These are phyloP conservation scores for Neuroterus valhalla DNA, from an alignment of 1,140 invertebrate species.

Conservation along the genomic window DNA sequence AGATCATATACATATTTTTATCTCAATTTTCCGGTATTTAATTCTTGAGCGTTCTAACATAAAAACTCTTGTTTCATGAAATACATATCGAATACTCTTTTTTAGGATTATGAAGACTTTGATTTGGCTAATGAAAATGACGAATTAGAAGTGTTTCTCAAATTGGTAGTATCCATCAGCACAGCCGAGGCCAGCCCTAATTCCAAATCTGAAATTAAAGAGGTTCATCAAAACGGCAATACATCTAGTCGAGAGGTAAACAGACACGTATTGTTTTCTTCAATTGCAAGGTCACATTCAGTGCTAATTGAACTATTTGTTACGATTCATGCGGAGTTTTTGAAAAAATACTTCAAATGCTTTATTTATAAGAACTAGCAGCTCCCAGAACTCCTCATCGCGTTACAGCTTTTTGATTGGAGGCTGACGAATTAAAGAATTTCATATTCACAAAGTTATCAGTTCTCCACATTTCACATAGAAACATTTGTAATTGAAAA, in stretches of 20 bases:
- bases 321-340: neutral
- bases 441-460: no score
- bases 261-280: neutral
- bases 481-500: no score
- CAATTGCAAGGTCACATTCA: neutral
- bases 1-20: neutral
- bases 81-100: conserved; percentile 35
- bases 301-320: neutral
- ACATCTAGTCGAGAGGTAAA: conserved; percentile 74
- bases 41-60: no score
- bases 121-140: conserved; percentile 94
- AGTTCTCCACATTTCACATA: no score
- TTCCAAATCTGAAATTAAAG: conserved; percentile 65
- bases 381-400: no score
- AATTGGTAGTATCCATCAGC: conserved; percentile 77
- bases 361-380: no score
- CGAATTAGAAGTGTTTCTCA: conserved; percentile 89
- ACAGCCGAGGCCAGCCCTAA: conserved; percentile 73
- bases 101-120: conserved; percentile 94
- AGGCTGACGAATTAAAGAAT: no score
- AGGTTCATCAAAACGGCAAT: conserved; percentile 72
- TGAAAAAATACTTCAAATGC: no score
- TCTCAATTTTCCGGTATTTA: no score
- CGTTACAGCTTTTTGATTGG: no score
- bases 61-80: no score